These are phyloP conservation scores for Leptarthrus brevirostris DNA, from an alignment of 2,888 invertebrate genomes.

Conservation along the genomic window DNA sequence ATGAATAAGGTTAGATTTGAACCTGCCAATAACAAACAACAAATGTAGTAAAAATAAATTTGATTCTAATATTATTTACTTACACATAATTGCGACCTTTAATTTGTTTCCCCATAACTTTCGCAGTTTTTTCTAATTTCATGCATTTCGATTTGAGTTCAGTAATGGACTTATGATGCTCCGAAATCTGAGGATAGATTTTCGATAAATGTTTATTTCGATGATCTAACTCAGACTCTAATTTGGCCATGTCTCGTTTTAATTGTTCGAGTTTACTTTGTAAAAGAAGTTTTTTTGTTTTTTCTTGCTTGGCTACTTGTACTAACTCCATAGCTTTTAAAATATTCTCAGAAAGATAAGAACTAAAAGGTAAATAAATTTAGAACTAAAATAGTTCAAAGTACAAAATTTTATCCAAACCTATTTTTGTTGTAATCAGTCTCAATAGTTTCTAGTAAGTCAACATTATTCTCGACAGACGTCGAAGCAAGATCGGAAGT, in stretches of 20 bases:
- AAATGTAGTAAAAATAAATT: background rate
- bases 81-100: constrained; percentile 60
- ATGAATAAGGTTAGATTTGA: constrained; percentile 59
- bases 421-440: constrained; percentile 31
- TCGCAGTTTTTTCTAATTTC: constrained; percentile 61
- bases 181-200: constrained; percentile 63
- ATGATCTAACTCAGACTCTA: constrained; percentile 58
- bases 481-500: background rate
- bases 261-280: constrained; percentile 61
- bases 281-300: constrained; percentile 59
- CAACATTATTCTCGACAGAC: background rate
- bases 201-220: constrained; percentile 61
- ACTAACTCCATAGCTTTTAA: constrained; percentile 63
- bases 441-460: constrained; percentile 20
- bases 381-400: background rate
- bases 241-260: constrained; percentile 59
- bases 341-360: constrained; percentile 61
- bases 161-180: constrained; percentile 61
- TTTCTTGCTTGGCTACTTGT: constrained; percentile 60
- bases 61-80: constrained; percentile 11
- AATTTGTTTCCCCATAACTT: constrained; percentile 58
- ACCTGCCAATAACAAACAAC: background rate
- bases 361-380: constrained; percentile 55
- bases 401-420: background rate
- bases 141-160: constrained; percentile 60